Evolutionary conservation across 2,797 vertebrate species (phyloP).

Genomic region (Vultur gryphus): DNA sequence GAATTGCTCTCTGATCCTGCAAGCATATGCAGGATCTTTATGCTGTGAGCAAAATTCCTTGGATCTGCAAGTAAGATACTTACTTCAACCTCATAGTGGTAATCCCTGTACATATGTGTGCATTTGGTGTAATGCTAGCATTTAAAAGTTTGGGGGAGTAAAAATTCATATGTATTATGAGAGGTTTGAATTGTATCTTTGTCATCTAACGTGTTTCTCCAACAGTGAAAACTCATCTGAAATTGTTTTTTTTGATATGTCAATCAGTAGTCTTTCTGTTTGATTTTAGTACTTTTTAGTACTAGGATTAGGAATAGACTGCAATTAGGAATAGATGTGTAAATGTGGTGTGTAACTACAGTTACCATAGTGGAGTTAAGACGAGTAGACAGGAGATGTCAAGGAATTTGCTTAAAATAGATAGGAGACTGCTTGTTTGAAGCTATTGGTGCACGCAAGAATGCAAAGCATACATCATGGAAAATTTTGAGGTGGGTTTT

Average conservation of each 20-base stretch:
- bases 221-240: not conserved
- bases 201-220: accelerated
- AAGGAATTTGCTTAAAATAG: not conserved
- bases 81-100: not conserved
- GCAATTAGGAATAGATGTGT: not conserved
- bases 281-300: not conserved
- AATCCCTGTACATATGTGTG: not conserved
- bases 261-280: not conserved
- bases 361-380: not conserved
- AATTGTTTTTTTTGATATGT: not conserved
- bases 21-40: not conserved
- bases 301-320: not conserved
- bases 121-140: not conserved
- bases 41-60: not conserved
- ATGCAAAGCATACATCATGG: not conserved
- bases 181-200: not conserved
- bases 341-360: not conserved
- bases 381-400: not conserved
- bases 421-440: not conserved
- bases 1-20: not conserved
- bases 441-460: not conserved
- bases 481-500: not conserved
- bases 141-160: not conserved
- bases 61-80: not conserved
- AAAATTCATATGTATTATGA: not conserved